phyloP scores from a whole-genome alignment of 2,888 invertebrate species.

The Epirrhoe tristata region DNA sequence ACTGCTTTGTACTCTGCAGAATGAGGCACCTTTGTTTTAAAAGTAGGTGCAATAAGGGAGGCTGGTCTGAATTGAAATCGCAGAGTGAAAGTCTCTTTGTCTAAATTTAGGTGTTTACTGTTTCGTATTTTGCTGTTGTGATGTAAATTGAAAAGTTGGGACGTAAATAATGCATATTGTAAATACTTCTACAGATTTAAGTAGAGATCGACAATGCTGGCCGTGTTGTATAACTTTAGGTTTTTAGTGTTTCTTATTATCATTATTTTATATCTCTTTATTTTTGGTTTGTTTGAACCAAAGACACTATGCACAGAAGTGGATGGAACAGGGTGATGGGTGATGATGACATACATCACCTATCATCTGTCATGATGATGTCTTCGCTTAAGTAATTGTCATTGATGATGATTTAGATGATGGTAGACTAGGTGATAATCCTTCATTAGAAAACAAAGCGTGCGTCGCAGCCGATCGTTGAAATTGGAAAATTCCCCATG shows the following conservation, averaged over 20 bases:
- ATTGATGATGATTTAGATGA: not conserved
- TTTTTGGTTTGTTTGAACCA: no score
- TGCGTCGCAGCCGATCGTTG: slow-evolving; percentile 58
- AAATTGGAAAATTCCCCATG: slow-evolving; percentile 81
- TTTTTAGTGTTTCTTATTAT: no score
- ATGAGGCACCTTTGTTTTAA: slow-evolving; percentile 56
- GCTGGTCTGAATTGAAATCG: slow-evolving; percentile 36
- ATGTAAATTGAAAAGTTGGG: slow-evolving; percentile 27
- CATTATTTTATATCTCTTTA: no score
- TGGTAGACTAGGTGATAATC: slow-evolving; percentile 5
- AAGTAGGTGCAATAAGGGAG: slow-evolving; percentile 67
- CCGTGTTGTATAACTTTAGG: no score
- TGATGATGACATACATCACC: no score
- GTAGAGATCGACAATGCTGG: no score
- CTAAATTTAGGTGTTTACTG: slow-evolving; percentile 33
- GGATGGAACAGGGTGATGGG: no score
- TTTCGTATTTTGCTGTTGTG: slow-evolving; percentile 23
- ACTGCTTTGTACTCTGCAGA: slow-evolving; percentile 60
- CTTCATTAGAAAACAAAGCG: slow-evolving; percentile 44
- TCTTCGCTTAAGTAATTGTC: no score
- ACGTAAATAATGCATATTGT: slow-evolving; percentile 7
- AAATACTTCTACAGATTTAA: not conserved
- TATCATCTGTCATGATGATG: no score
- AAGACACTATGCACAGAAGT: no score
- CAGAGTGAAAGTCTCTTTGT: slow-evolving; percentile 35